phyloP scores from a whole-genome alignment of 2,797 vertebrate genomes.

The Gymnoscopelus microlampas region DNA sequence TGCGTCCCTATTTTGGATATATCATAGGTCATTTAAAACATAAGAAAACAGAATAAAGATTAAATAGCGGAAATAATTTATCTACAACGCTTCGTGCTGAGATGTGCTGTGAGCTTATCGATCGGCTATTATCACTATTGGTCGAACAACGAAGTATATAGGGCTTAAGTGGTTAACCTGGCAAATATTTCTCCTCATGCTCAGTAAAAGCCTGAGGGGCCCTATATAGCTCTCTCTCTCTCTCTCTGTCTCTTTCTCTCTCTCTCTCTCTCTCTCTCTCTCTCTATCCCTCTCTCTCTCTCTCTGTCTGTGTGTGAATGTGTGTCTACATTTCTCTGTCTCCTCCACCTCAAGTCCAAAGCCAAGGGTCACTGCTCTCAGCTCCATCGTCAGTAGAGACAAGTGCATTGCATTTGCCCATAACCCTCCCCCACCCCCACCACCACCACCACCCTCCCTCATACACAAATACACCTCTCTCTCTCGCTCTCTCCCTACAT shows the following conservation, averaged over 20 bases:
- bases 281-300: not conserved
- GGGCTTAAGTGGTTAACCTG: not conserved
- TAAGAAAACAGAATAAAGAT: too few species aligned
- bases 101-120: too few species aligned
- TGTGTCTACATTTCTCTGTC: not conserved
- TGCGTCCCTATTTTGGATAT: too few species aligned
- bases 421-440: conserved; percentile 19
- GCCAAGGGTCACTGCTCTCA: conserved; percentile 64
- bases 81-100: too few species aligned
- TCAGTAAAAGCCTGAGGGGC: not conserved
- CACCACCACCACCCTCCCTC: conserved; percentile 30
- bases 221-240: not conserved
- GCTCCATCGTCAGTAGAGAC: conserved; percentile 56
- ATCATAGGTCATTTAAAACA: too few species aligned
- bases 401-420: conserved; percentile 5
- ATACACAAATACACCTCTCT: conserved; percentile 66
- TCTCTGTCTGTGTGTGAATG: conserved; percentile 27
- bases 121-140: too few species aligned
- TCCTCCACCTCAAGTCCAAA: conserved; percentile 77
- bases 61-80: too few species aligned
- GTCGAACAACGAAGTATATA: too few species aligned
- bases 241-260: not conserved
- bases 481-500: conserved; percentile 58
- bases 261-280: conserved; percentile 5
- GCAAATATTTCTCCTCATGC: conserved; percentile 8